phyloP scores from a whole-genome alignment of 2,113 vertebrate species.

The Coregonus clupeaformis region DNA sequence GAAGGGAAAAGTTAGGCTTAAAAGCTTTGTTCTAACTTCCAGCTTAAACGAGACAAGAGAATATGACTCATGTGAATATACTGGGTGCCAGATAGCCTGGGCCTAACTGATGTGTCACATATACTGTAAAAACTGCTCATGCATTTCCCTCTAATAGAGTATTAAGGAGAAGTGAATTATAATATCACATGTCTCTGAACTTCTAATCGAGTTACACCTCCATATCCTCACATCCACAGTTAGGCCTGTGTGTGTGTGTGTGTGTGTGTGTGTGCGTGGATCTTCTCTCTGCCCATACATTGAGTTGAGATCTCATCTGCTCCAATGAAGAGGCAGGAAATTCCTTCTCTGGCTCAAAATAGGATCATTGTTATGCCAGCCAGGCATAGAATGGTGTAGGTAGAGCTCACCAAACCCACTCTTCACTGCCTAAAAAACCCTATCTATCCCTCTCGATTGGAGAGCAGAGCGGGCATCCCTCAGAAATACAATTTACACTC shows the following conservation, averaged over 20 bases:
- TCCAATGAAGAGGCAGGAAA: slow-evolving; percentile 28
- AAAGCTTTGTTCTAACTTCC: neutral
- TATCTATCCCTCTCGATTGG: slow-evolving; percentile 9
- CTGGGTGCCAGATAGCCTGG: neutral
- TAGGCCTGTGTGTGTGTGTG: too few relatives aligned
- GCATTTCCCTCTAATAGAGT: neutral
- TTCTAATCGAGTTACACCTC: neutral
- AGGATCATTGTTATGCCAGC: slow-evolving; percentile 17
- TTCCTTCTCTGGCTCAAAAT: slow-evolving; percentile 31
- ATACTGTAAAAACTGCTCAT: neutral
- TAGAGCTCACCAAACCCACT: slow-evolving; percentile 9
- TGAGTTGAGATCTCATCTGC: neutral
- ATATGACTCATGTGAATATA: neutral
- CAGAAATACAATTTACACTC: slow-evolving; percentile 53
- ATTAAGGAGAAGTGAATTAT: neutral
- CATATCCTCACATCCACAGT: neutral
- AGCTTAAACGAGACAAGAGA: neutral
- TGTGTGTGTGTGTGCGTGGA: too few relatives aligned
- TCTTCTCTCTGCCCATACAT: neutral
- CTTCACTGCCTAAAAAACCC: neutral
- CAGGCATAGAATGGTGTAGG: slow-evolving; percentile 26
- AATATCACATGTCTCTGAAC: neutral
- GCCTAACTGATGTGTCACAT: slow-evolving; percentile 10
- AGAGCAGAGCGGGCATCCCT: slow-evolving; percentile 22
- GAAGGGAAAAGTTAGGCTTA: neutral